Evolutionary conservation across 2,797 vertebrate species (phyloP), one percentile per base, ranked within the genome.

Genomic region (Acrocephalus scirpaceus): DNA sequence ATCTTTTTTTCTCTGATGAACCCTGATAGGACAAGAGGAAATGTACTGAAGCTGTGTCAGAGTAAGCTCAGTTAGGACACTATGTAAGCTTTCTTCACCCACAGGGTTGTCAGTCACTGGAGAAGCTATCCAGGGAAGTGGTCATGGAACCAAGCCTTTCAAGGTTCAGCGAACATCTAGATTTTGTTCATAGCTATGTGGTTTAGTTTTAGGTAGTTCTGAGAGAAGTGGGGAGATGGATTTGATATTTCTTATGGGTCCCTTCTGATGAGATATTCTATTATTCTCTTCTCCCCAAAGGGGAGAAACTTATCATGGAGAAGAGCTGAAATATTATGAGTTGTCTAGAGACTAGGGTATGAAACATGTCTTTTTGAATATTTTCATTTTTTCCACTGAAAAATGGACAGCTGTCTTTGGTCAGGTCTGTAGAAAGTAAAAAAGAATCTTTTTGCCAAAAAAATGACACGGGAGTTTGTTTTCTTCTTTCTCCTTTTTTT

Each of bases 401-500:
- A 38, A 38, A 38, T 38, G 38, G 38, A 42, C 32, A 14, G 15
- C 16, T 54, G 6, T 71, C 11, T 72, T 69, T 29, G 20, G 7
- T 58, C 16, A 71, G 16, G 14, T 38, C 16, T 29, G 12, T 42
- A 47, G 17, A 70, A 56, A 60, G 5, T 11, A 7, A 36, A 79
- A 44, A 67, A 61, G 53, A 27, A 25, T 3, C 1, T n/a, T 66
- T 76, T 44, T 58, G n/a, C 2, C n/a, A 66, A 78, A 40, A 40
- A 3, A 38, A n/a, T 30, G 2, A 22, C 4, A 20, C 3, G 1
- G 1, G 5, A 56, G 2, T 36, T 21, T 53, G 5, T 30, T 72
- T n/a, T 32, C 5, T 27, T 89, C 9, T n/a, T 8, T 13, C 2
- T 18, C 13, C 16, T 27, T 15, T 11, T 18, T 5, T n/a, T n/a